Conservation (phyloP, 2,888 invertebrate genomes). For the Mamestra brassicae region DNA sequence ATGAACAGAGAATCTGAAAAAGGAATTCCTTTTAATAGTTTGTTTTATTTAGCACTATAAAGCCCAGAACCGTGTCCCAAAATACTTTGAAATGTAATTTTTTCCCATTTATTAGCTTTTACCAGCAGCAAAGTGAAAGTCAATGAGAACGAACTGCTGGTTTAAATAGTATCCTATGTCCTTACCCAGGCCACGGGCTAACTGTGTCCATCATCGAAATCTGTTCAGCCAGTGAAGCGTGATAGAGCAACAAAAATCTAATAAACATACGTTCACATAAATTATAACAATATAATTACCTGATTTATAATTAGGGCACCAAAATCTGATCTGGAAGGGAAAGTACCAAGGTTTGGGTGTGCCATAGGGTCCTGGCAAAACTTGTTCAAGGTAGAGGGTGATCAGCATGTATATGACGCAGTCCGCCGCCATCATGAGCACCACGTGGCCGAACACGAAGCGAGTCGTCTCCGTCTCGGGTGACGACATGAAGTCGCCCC, state of each 20-base stretch:
- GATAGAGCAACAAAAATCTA: background rate
- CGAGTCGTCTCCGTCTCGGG: constrained; percentile 92
- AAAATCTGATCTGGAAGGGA: constrained; percentile 91
- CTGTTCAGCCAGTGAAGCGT: background rate
- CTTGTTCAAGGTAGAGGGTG: constrained; percentile 96
- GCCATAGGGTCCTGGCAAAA: constrained; percentile 96
- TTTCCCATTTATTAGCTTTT: background rate
- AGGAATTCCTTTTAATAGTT: background rate
- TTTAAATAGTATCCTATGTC: background rate
- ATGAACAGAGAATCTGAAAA: constrained; percentile 63
- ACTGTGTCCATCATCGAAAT: background rate
- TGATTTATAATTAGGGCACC: constrained; percentile 81
- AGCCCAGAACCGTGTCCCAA: too few species aligned
- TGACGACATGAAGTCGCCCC: constrained; percentile 92
- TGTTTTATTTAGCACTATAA: background rate
- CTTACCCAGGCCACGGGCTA: background rate
- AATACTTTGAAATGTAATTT: background rate
- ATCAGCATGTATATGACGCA: constrained; percentile 93
- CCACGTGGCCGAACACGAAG: constrained; percentile 93
- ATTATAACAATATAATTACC: constrained; percentile 55
- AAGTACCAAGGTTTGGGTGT: constrained; percentile 96
- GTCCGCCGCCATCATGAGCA: constrained; percentile 94
- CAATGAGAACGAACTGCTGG: too few species aligned
- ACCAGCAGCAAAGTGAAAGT: background rate
- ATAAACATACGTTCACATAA: background rate